Evolutionary conservation across 2,797 vertebrate species (phyloP).

Genomic region (Synanceia verrucosa): DNA sequence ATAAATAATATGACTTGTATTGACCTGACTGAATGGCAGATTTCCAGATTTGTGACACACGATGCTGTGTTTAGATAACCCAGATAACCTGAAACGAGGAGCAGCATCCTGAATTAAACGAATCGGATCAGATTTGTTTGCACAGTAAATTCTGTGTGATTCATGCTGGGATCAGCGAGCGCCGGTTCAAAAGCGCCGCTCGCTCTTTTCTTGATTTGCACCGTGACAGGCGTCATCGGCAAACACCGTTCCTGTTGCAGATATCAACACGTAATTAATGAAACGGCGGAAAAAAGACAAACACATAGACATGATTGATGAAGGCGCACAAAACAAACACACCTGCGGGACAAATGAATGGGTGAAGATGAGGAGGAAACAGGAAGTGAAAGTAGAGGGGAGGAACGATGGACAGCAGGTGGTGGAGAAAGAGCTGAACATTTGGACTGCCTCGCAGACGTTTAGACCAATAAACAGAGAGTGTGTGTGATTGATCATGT

Average conservation of each 20-base stretch:
- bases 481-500: slow-evolving; percentile 8
- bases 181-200: background rate
- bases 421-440: background rate
- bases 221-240: slow-evolving; percentile 11
- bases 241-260: slow-evolving; percentile 30
- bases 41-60: slow-evolving; percentile 1
- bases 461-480: slow-evolving; percentile 60
- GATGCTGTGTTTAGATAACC: slow-evolving; percentile 2
- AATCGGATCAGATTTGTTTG: slow-evolving; percentile 43
- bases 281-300: slow-evolving; percentile 12
- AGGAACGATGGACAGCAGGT: background rate
- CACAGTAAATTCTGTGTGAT: slow-evolving; percentile 24
- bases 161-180: slow-evolving; percentile 2
- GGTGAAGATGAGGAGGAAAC: background rate
- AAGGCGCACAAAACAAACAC: slow-evolving; percentile 12
- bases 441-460: slow-evolving; percentile 50
- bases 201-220: slow-evolving; percentile 24
- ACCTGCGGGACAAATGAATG: background rate
- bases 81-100: slow-evolving; percentile 11
- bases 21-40: slow-evolving; percentile 16
- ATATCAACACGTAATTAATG: slow-evolving; percentile 37
- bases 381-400: too few relatives aligned
- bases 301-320: slow-evolving; percentile 2
- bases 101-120: slow-evolving; percentile 22
- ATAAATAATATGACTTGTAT: slow-evolving; percentile 12